phyloP scores from a whole-genome alignment of 2,113 vertebrate genomes.

The Plestiodon gilberti region DNA sequence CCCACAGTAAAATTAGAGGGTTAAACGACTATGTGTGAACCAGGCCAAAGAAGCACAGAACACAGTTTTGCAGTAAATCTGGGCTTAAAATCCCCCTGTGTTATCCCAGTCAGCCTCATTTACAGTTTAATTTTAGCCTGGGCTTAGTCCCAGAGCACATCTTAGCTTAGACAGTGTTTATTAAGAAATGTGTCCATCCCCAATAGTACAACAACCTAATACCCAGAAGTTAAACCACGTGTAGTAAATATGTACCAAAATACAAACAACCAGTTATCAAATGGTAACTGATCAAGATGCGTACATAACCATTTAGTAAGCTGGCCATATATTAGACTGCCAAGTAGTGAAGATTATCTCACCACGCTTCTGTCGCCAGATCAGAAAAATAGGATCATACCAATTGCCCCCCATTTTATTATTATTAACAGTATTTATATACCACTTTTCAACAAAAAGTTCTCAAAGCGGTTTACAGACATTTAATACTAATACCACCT shows the following conservation, averaged over 20 bases:
- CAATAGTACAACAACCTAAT: neutral
- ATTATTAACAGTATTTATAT: too few species aligned
- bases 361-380: neutral
- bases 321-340: neutral
- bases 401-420: too few species aligned
- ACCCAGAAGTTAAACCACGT: neutral
- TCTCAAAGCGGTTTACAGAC: too few species aligned
- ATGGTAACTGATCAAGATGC: neutral
- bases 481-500: too few species aligned
- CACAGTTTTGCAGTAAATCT: too few species aligned
- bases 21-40: too few species aligned
- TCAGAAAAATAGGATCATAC: neutral
- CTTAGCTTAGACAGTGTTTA: neutral
- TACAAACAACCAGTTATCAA: neutral
- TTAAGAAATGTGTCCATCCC: neutral
- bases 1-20: neutral
- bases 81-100: too few species aligned
- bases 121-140: neutral
- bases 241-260: too few species aligned
- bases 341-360: neutral
- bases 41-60: too few species aligned
- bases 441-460: too few species aligned
- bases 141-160: neutral
- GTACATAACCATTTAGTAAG: neutral
- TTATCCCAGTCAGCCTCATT: neutral